phyloP scores from a whole-genome alignment of 2,888 invertebrate genomes.

The Yponomeuta sedellus region DNA sequence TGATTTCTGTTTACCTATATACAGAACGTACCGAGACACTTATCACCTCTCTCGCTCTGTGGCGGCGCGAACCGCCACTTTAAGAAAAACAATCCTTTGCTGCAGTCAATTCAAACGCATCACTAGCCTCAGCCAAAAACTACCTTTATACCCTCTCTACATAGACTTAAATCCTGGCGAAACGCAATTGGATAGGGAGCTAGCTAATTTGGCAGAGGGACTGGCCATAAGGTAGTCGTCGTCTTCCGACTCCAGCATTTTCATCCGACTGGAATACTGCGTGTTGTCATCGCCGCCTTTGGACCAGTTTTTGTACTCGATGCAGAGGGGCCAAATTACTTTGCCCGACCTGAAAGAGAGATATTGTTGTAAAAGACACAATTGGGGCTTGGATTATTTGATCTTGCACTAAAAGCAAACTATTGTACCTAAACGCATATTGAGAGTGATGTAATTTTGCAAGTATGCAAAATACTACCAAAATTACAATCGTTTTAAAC shows the following conservation, averaged over 20 bases:
- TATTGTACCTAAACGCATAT: no score
- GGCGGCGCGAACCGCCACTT: no score
- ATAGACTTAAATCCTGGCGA: constrained; percentile 51
- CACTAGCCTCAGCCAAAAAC: neutral
- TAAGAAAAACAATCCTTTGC: no score
- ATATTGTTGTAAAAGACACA: neutral
- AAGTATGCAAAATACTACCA: no score
- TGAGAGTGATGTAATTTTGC: no score
- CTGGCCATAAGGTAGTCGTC: constrained; percentile 61
- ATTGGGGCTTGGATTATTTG: no score
- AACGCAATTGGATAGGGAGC: constrained; percentile 52
- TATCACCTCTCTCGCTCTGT: no score
- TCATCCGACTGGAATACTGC: constrained; percentile 54
- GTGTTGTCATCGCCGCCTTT: constrained; percentile 55
- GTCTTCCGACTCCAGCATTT: constrained; percentile 57
- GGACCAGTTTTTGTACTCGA: constrained; percentile 68
- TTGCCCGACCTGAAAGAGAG: constrained; percentile 59
- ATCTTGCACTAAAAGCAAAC: no score
- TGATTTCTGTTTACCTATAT: no score
- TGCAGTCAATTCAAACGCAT: no score
- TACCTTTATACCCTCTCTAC: neutral
- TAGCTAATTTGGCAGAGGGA: constrained; percentile 47
- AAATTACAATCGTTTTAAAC: no score
- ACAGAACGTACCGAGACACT: no score
- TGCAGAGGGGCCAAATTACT: constrained; percentile 69